Percentiles rank a stretch among this genome's conserved stretches.
These are phyloP conservation scores for Metallyticus violacea DNA, from an alignment of 2,888 invertebrate genomes.

Conservation along the genomic window DNA sequence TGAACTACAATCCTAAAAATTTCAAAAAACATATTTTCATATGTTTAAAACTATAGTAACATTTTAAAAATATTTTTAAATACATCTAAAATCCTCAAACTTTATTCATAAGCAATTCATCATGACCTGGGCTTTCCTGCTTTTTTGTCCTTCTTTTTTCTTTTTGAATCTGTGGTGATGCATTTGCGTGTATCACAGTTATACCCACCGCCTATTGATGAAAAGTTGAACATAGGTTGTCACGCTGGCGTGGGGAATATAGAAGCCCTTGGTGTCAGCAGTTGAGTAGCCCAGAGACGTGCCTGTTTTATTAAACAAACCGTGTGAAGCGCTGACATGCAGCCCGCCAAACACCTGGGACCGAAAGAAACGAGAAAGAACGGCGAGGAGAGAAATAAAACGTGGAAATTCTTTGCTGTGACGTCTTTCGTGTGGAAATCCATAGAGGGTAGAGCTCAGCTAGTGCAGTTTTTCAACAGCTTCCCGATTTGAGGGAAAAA, in stretches of 20 bases:
- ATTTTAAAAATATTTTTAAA: no score
- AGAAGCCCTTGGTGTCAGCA: not conserved
- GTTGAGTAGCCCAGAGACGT: not conserved
- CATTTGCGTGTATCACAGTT: not conserved
- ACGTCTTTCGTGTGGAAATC: not conserved
- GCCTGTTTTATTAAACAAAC: not conserved
- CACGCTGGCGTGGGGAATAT: not conserved
- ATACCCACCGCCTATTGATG: not conserved
- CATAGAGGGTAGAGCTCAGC: not conserved
- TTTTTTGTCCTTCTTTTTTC: no score
- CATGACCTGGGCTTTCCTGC: no score
- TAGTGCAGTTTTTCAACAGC: not conserved
- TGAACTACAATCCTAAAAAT: no score
- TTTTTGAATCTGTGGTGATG: no score
- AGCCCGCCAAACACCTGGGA: not conserved
- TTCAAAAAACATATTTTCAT: no score
- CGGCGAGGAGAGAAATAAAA: not conserved
- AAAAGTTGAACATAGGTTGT: not conserved
- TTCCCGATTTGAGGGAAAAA: not conserved
- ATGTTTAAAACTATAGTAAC: no score
- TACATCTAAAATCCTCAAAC: no score
- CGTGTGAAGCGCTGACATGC: not conserved
- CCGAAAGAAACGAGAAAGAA: not conserved
- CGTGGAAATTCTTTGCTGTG: not conserved
- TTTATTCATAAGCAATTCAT: no score